Evolutionary conservation across 2,113 vertebrate species (phyloP), one percentile per base, ranked within the genome.

Genomic region (Rhinolophus ferrumequinum): DNA sequence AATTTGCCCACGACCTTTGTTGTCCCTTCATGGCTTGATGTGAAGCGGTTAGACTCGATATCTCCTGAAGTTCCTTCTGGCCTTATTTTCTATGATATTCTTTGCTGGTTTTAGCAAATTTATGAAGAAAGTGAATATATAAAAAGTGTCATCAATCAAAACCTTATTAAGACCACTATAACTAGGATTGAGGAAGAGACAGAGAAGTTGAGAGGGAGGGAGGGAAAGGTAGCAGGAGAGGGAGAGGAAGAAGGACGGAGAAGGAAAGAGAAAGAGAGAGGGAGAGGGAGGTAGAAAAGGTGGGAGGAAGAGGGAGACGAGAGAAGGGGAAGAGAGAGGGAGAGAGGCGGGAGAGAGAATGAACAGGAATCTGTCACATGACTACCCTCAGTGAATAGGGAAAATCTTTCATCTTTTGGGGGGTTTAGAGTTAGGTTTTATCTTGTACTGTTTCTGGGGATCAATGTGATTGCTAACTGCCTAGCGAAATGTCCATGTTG

Each of bases 21-120:
- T 91, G 52, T 50, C 73, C 72, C 33, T 60, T 92, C 50, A 28
- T 4, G 5, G 62, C 35, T 69, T 67, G 66, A 54, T 18, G 30
- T 60, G 35, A 38, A 15, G 7, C 5, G 1, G 11, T 47, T 58
- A 62, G 18, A 83, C 52, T 0, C 89, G 12, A 6, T 62, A 30
- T 69, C 70, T 80, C 44, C 50, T 76, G 35, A 75, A 69, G 35
- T 28, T 64, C 47, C 44, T 79, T 73, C 38, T 24, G 66, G 35
- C 60, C 75, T 26, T 62, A 72, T 1, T 54, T 38, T 87, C 44
- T 73, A 33, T 8, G 18, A n/a, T 79, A 66, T 21, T 82, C 33
- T 91, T 54, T 88, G n/a, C 3, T 19, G 19, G 73, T 66, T 73
- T 94, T 52, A 89, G 15, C 69, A 89, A 60, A 80, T 33, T 70